phyloP scores from a whole-genome alignment of 2,797 vertebrate species.

The Enteromius fasciolatus region DNA sequence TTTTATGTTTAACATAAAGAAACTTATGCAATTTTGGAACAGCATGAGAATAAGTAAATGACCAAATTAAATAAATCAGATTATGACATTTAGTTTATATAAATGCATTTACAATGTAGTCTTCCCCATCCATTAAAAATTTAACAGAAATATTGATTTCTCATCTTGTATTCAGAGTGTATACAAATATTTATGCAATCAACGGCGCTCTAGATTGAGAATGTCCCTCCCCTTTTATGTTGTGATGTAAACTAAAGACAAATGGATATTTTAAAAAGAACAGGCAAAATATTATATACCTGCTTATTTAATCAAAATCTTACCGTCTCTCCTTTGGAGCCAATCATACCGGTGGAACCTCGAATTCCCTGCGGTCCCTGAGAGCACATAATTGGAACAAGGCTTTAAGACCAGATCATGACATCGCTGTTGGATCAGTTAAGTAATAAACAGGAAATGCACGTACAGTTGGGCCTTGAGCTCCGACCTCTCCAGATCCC shows the following conservation, averaged over 20 bases:
- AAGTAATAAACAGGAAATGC: background rate
- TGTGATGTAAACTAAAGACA: background rate
- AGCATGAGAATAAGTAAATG: too few relatives aligned
- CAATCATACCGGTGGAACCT: slow-evolving; percentile 89
- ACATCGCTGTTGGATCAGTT: background rate
- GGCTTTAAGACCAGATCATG: background rate
- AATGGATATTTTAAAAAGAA: background rate
- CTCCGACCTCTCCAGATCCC: slow-evolving; percentile 84
- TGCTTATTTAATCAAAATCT: slow-evolving; percentile 55
- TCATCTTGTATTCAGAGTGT: background rate
- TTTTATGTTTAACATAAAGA: background rate
- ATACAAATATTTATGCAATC: background rate
- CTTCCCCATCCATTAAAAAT: background rate
- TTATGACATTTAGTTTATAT: background rate
- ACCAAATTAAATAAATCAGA: too few relatives aligned
- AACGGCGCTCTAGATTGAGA: background rate
- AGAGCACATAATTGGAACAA: slow-evolving; percentile 56
- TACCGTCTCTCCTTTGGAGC: slow-evolving; percentile 89
- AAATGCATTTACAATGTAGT: background rate
- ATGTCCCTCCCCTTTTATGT: background rate
- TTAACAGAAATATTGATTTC: background rate
- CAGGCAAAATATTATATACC: background rate
- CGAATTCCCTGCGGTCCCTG: slow-evolving; percentile 90
- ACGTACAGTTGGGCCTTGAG: slow-evolving; percentile 89
- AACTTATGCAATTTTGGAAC: background rate